Evolutionary conservation across 1,140 invertebrate species (phyloP).

Genomic region (Ephestia elutella): DNA sequence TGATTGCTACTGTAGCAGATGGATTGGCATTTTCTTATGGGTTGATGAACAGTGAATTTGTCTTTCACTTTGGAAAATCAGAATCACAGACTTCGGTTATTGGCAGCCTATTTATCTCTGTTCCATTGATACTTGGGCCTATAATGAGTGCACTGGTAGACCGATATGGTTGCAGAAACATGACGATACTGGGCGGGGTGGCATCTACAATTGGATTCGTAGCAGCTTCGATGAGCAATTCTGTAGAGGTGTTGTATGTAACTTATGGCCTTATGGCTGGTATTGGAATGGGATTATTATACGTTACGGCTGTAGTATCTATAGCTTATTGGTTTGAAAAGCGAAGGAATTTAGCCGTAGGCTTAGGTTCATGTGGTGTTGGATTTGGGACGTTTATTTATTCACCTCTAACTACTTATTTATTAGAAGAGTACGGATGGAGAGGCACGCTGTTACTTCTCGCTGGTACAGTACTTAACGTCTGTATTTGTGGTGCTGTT

Average conservation of each 20-base stretch:
- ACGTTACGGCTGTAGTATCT: conserved; percentile 92
- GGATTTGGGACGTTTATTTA: conserved; percentile 91
- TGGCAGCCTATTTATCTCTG: conserved; percentile 90
- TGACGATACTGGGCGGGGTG: conserved; percentile 86
- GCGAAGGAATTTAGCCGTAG: conserved; percentile 91
- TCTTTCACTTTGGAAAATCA: conserved; percentile 84
- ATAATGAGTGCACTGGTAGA: conserved; percentile 91
- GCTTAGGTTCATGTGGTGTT: conserved; percentile 92
- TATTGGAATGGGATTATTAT: conserved; percentile 88
- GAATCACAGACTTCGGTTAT: conserved; percentile 91
- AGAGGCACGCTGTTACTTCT: conserved; percentile 87
- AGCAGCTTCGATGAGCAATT: conserved; percentile 82
- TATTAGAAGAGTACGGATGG: conserved; percentile 87
- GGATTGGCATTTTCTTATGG: conserved; percentile 96
- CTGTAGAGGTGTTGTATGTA: conserved; percentile 84
- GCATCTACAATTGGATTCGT: conserved; percentile 87
- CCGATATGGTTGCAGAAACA: conserved; percentile 88
- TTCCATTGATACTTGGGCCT: conserved; percentile 90
- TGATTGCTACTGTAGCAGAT: conserved; percentile 93
- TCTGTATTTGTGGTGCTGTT: conserved; percentile 90
- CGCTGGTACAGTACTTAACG: conserved; percentile 89
- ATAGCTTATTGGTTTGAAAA: conserved; percentile 98
- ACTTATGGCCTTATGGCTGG: conserved; percentile 92
- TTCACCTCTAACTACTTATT: conserved; percentile 84
- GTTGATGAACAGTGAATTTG: conserved; percentile 88